Base-by-base conservation (phyloP, 1,140 invertebrate genomes). In the Tetramorium simillimum region DNA sequence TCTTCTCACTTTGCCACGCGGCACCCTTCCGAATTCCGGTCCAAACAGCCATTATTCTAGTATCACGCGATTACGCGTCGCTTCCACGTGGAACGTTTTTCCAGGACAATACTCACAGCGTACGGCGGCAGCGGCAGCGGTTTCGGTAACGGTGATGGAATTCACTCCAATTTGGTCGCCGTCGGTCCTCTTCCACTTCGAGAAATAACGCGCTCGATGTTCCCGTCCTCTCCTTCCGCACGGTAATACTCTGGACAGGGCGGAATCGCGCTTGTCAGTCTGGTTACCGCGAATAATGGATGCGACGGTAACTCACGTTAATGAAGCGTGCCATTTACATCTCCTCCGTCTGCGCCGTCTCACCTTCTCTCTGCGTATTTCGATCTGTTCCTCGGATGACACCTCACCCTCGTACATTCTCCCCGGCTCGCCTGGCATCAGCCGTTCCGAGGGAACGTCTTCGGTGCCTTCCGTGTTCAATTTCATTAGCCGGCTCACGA, bases 301-400 rank as follows among this genome's bases (percentile, higher is more conserved):
- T 91, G 90, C 85, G 89, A 88, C 86, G 84, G 90, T 91, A 92
- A 92, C 92, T 92, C 92, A 90, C 89, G 89, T 92, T 93, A 92
- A 93, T 93, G 91, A 92, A 93, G 91, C 92, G 88, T 88, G 87
- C 91, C 91, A 88, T 93, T 93, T 92, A 92, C 89, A 92, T 92
- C 89, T 92, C 88, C 88, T 90, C 80, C 80, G 60, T 72, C 80
- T 73, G 58, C 76, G 51, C 72, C 77, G 21, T 12, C 65, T 37
- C 43, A 40, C 43, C 51, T 43, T 28, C 67, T 43, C 65, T 21
- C 28, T 16, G n/a, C 51, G 67, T 77, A 51, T 63, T 75, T 85
- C 58, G 73, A 85, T 58, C 58, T 46, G 49, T 24, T 77, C 70
- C 58, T 43, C 46, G 58, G 72, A 77, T 75, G 76, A 77, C 80